phyloP scores from a whole-genome alignment of 2,888 invertebrate genomes.

The Drosophila putrida region DNA sequence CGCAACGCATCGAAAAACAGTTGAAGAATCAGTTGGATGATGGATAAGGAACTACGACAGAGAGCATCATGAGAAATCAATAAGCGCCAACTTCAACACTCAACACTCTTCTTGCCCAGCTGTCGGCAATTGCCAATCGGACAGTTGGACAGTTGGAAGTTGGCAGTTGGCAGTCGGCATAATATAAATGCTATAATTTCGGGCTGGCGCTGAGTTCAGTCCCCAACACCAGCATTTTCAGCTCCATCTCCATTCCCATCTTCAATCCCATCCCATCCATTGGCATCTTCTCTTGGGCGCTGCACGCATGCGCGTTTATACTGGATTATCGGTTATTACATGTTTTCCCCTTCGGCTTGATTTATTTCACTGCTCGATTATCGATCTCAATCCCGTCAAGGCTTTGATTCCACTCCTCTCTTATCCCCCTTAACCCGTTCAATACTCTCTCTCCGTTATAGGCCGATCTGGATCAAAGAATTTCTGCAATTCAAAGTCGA shows the following conservation, averaged over 20 bases:
- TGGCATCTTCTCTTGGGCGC: slow-evolving; percentile 27
- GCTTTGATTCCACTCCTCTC: background rate
- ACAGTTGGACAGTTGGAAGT: slow-evolving; percentile 6
- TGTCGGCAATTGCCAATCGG: slow-evolving; percentile 23
- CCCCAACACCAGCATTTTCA: slow-evolving; percentile 11
- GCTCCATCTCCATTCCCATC: slow-evolving; percentile 1
- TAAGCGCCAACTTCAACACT: slow-evolving; percentile 58
- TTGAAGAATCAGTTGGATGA: slow-evolving; percentile 11
- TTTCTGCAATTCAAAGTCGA: slow-evolving; percentile 45
- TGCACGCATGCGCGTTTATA: slow-evolving; percentile 78
- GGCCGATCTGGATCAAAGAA: slow-evolving; percentile 47
- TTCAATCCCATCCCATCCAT: background rate
- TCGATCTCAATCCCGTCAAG: slow-evolving; percentile 51
- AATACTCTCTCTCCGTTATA: slow-evolving; percentile 47
- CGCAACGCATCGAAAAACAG: background rate
- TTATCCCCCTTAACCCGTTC: background rate
- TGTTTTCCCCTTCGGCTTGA: slow-evolving; percentile 61
- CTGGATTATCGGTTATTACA: slow-evolving; percentile 81
- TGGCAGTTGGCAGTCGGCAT: slow-evolving; percentile 30
- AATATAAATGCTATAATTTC: slow-evolving; percentile 69
- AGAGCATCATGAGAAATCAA: slow-evolving; percentile 63
- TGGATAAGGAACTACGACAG: slow-evolving; percentile 9
- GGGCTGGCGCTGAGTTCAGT: slow-evolving; percentile 38
- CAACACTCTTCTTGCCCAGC: slow-evolving; percentile 32
- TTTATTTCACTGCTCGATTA: slow-evolving; percentile 64